Evolutionary conservation across 2,113 vertebrate species (phyloP).

Genomic region (Psettodes erumei): DNA sequence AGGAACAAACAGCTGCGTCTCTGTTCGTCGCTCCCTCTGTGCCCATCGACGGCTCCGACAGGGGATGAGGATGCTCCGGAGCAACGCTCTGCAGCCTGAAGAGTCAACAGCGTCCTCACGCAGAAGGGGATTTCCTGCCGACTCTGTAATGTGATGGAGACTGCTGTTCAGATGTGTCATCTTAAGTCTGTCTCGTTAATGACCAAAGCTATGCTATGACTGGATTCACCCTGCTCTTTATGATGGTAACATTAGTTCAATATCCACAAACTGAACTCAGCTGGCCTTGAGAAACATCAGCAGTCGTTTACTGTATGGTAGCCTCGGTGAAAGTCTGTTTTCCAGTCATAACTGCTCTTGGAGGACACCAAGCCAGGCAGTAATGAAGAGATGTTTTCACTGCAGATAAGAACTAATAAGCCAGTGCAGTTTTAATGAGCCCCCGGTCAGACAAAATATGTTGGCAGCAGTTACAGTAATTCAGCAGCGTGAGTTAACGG

Average conservation of each 20-base stretch:
- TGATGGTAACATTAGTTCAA: too few species aligned
- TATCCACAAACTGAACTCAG: not conserved
- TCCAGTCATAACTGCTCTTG: not conserved
- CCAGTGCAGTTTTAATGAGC: not conserved
- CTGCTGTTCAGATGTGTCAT: not conserved
- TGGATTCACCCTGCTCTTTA: too few species aligned
- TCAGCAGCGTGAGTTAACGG: not conserved
- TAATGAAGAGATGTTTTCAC: too few species aligned
- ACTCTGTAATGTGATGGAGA: not conserved
- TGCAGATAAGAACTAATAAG: not conserved
- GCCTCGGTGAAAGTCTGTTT: not conserved
- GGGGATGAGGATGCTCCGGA: conserved; percentile 22
- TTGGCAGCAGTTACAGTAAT: not conserved
- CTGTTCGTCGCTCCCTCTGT: conserved; percentile 49
- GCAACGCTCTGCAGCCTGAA: not conserved
- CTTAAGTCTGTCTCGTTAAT: too few species aligned
- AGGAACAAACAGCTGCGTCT: conserved; percentile 74
- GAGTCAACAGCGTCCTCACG: not conserved
- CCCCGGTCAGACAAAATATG: not conserved
- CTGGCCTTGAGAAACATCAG: not conserved
- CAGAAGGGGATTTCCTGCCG: conserved; percentile 8
- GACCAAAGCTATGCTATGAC: too few species aligned
- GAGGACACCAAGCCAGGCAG: not conserved
- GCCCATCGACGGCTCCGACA: conserved; percentile 17
- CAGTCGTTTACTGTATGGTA: not conserved